Conservation (phyloP, 2,113 vertebrate genomes). For the Gnathonemus longibarbis region DNA sequence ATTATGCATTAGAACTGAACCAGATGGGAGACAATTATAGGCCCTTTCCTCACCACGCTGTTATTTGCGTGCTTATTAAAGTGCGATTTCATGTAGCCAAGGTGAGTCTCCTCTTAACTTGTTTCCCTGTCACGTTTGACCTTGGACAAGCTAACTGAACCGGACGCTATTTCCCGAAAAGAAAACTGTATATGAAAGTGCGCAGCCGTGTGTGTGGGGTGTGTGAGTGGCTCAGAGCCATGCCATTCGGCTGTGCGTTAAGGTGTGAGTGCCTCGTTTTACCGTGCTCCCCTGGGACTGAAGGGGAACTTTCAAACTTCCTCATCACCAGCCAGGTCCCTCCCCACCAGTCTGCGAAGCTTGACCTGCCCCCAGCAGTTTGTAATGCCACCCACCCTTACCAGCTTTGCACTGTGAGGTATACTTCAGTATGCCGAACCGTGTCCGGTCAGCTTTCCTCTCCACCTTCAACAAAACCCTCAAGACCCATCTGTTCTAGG, state of each 20-base stretch:
- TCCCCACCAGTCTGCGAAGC: not conserved
- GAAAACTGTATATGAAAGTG: not conserved
- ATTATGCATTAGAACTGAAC: constrained; percentile 8
- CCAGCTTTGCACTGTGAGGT: not conserved
- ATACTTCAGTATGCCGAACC: not conserved
- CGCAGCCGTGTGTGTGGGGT: not conserved
- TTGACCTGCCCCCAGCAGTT: not conserved
- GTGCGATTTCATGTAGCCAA: constrained; percentile 1
- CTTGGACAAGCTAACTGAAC: not conserved
- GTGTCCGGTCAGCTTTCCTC: not conserved
- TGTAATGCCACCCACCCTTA: not conserved
- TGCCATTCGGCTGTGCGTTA: not conserved
- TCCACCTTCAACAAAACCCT: not conserved
- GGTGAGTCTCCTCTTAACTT: not conserved
- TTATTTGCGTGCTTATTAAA: not conserved
- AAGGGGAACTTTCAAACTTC: not conserved
- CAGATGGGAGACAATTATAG: constrained; percentile 11
- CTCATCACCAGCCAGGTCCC: not conserved
- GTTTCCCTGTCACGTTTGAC: not conserved
- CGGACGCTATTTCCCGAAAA: not conserved
- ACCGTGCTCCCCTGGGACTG: not conserved
- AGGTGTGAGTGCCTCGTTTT: not conserved
- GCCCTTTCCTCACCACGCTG: not conserved
- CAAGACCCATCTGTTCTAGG: not conserved
- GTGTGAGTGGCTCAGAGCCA: not conserved